Base-by-base conservation (phyloP, 2,113 vertebrate species). In the Anoura caudifer region DNA sequence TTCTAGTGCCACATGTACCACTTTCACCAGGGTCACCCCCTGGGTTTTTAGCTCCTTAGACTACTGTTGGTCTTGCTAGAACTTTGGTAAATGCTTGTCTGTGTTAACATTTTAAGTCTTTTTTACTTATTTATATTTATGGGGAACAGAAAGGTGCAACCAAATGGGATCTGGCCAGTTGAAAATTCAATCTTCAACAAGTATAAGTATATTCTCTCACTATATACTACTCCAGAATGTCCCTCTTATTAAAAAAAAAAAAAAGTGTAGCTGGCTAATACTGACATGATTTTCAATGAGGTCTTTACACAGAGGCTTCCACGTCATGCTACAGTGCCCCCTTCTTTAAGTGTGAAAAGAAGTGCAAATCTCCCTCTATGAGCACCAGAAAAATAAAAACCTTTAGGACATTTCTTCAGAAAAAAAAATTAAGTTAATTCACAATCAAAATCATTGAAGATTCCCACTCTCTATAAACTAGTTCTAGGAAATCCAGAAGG, bases 161-260 rank as follows among this genome's bases (percentile, higher is more conserved):
- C 19, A 15, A 43, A 12, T 65, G 31, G 59, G 28, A 65, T 73
- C 10, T 36, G 43, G 9, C 13, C 56, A 92, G 20, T 28, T 70
- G 50, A 92, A 97, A 94, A 76, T 65, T n/a, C 28, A 84, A 41
- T 59, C 56, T 85, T 89, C 89, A 94, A 63, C 24, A 94, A 94
- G n/a, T 36, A 20, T 22, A 77, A 79, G 5, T 47, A 61, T 26
- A 50, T 41, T 79, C 17, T 76, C n/a, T 82, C n/a, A 22, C n/a
- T 54, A 7, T 38, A 47, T 41, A 56, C 43, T 7, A 82, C 14
- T 69, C 45, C 3, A 31, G 67, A 59, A 70, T 43, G 90, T 82
- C 65, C 7, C 67, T 73, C 50, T 65, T 52, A 38, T 24, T 24
- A 33, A 67, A 65, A 33, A 93, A 65, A 14, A 19, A 33, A 67